Base-by-base conservation (phyloP, 2,113 vertebrate species). In the Microcebus tavaratra region DNA sequence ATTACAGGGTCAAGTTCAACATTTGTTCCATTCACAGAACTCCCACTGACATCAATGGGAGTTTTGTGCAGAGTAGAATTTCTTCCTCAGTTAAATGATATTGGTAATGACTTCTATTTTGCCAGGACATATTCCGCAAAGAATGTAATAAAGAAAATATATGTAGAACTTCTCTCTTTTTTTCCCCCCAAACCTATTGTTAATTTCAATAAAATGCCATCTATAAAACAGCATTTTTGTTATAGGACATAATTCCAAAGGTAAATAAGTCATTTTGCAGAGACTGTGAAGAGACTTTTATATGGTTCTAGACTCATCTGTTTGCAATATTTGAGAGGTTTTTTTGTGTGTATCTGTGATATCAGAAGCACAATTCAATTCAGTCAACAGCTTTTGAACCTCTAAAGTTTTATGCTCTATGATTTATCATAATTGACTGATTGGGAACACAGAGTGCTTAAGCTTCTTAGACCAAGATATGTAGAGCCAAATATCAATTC, bases 1-100 rank as follows among this genome's bases (percentile, higher is more conserved):
- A 96, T 72, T 83, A 92, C 86, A 83, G 93, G 97, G 97, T 96
- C 94, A 98, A 97, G 93, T 98, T 96, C 96, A 96, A 84, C 86
- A 80, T 97, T 97, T 97, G 91, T 96, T 94, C 97, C 93, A 93
- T 96, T 97, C 94, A 93, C 68, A 91, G 92, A 96, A 91, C 90
- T 94, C 96, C 96, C 88, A 95, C 78, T 94, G 86, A 95, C 94
- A 96, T 98, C 97, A 97, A 88, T 90, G 75, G 55, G 29, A 61
- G 57, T 91, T 94, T 92, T 97, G 96, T 95, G 86, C 50, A 55
- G 91, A 94, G 89, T 45, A 84, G 73, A 96, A 89, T 96, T 96
- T 95, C 93, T 91, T 75, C 45, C 78, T 90, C 50, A 87, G 96
- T 92, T 88, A 91, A 70, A 84, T 68, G 68, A 91, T 94, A 94